These are phyloP conservation scores for Gallirallus australis DNA, from an alignment of 2,797 vertebrate species.

Conservation along the genomic window DNA sequence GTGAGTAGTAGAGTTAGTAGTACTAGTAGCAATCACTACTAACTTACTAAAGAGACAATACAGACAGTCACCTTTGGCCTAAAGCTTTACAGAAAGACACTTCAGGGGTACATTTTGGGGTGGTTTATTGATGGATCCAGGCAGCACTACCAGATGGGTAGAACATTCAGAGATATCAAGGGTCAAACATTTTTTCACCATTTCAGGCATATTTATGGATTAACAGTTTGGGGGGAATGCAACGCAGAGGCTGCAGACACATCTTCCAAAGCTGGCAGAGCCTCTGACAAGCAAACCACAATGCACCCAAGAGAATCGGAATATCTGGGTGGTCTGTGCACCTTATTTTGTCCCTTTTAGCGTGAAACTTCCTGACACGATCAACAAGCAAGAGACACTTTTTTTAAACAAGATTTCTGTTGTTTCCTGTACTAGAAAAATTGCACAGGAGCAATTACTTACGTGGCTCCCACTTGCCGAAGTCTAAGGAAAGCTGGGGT, in stretches of 20 bases:
- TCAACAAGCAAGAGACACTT: not conserved
- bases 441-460: constrained; percentile 74
- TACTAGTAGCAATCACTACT: not conserved
- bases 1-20: not conserved
- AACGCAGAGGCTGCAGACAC: not conserved
- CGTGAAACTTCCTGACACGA: not conserved
- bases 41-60: not conserved
- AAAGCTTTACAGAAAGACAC: not conserved
- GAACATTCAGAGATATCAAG: not conserved
- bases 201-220: not conserved
- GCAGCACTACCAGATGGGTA: fast-evolving
- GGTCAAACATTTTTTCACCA: not conserved
- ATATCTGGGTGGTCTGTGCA: not conserved
- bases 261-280: not conserved
- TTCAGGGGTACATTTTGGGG: not conserved
- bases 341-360: not conserved
- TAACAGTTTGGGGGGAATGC: not conserved
- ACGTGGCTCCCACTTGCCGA: constrained; percentile 98
- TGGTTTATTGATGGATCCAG: not conserved
- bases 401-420: too few relatives aligned
- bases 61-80: not conserved
- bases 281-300: not conserved
- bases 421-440: not conserved
- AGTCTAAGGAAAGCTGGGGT: constrained; percentile 94
- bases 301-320: not conserved